A percentile compares a stretch with the other conserved stretches of the same genome.
These are phyloP conservation scores for Charina bottae DNA, from an alignment of 2,113 vertebrate genomes.

Conservation along the genomic window DNA sequence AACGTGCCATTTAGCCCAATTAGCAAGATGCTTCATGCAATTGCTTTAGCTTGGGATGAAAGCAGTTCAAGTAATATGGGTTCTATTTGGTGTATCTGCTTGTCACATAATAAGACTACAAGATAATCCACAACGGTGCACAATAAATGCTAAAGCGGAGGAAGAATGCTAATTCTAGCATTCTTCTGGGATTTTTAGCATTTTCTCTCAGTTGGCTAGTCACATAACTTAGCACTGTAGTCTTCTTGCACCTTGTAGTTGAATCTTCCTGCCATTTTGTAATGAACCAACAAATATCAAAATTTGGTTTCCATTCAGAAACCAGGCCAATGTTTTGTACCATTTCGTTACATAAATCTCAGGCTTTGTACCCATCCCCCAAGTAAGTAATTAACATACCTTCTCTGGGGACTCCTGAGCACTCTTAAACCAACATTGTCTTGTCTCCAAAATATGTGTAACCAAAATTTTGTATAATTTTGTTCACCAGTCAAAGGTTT, in stretches of 20 bases:
- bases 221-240: background rate
- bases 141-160: background rate
- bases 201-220: background rate
- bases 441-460: background rate
- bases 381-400: background rate
- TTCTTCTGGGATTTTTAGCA: background rate
- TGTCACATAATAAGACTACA: slow-evolving; percentile 20
- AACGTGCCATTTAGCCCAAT: slow-evolving; percentile 47
- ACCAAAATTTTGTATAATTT: background rate
- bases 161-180: background rate
- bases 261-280: background rate
- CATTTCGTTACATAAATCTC: background rate
- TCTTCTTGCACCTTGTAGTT: background rate
- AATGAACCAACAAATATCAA: background rate
- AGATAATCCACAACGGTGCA: slow-evolving; percentile 4
- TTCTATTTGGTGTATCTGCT: slow-evolving; percentile 33
- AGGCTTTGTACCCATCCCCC: background rate
- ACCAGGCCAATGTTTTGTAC: background rate
- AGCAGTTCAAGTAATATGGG: slow-evolving; percentile 18
- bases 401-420: background rate
- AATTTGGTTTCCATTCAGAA: background rate
- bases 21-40: slow-evolving; percentile 44
- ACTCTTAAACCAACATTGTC: background rate
- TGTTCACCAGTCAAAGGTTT: background rate
- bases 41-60: slow-evolving; percentile 20